A percentile compares a stretch with the other conserved stretches of the same genome.
These are phyloP conservation scores for Argynnis bischoffii DNA, from an alignment of 2,888 invertebrate species.

Conservation along the genomic window DNA sequence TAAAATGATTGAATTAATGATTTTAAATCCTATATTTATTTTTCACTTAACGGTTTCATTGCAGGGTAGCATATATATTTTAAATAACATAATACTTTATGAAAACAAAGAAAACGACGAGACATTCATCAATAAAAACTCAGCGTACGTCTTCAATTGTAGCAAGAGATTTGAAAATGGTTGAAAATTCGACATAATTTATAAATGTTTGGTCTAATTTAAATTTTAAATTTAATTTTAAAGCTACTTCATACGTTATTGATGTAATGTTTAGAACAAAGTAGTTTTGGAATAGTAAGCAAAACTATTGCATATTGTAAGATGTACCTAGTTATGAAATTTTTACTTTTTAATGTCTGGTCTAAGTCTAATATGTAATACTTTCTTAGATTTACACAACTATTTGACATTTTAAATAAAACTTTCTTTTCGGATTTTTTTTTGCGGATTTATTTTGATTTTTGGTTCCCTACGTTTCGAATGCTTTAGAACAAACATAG, in stretches of 20 bases:
- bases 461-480: no score
- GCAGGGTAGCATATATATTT: no score
- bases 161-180: slow-evolving; percentile 9
- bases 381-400: no score
- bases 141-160: slow-evolving; percentile 19
- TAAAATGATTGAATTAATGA: neutral
- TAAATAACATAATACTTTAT: no score
- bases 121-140: slow-evolving; percentile 22
- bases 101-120: neutral
- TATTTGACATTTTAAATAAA: no score
- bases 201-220: slow-evolving; percentile 33
- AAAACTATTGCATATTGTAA: slow-evolving; percentile 34
- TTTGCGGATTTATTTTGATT: no score
- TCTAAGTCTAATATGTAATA: neutral
- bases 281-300: slow-evolving; percentile 26
- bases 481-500: no score
- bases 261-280: slow-evolving; percentile 28
- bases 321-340: neutral
- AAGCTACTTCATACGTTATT: slow-evolving; percentile 20
- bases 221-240: slow-evolving; percentile 19
- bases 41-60: no score
- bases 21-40: neutral
- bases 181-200: slow-evolving; percentile 29
- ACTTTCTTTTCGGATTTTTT: no score
- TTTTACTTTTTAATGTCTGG: neutral